Conservation (phyloP, 2,797 vertebrate species). For the Eremophila alpestris region DNA sequence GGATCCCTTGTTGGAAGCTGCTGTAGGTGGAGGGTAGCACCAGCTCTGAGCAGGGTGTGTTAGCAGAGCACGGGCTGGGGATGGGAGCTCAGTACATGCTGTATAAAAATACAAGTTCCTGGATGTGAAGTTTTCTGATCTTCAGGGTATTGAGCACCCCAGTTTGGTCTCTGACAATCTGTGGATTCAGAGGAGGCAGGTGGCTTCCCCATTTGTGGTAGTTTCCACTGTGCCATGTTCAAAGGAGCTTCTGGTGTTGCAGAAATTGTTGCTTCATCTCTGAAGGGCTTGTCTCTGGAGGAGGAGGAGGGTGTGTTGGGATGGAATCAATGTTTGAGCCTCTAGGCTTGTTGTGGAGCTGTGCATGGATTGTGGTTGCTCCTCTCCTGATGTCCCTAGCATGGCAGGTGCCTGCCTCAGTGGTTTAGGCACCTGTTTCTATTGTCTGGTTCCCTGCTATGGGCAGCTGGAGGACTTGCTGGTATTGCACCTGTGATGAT, state of each 20-base stretch:
- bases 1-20: neutral
- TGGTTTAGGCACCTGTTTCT: neutral
- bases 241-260: neutral
- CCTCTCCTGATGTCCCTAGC: neutral
- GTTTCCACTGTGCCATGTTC: neutral
- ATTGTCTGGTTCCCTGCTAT: neutral
- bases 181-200: neutral
- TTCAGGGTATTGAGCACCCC: neutral
- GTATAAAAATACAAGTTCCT: neutral
- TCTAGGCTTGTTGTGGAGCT: neutral
- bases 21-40: neutral
- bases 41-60: neutral
- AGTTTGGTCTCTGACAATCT: neutral
- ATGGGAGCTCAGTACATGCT: neutral
- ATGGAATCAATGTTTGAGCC: neutral
- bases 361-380: neutral
- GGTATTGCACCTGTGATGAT: fast-evolving
- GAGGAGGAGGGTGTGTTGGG: neutral
- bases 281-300: neutral
- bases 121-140: fast-evolving
- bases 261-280: neutral
- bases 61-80: neutral
- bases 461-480: neutral
- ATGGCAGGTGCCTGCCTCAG: fast-evolving
- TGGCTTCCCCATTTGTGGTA: neutral